These are phyloP conservation scores for Steinernema hermaphroditum DNA, from an alignment of 2,888 invertebrate species.

Conservation along the genomic window DNA sequence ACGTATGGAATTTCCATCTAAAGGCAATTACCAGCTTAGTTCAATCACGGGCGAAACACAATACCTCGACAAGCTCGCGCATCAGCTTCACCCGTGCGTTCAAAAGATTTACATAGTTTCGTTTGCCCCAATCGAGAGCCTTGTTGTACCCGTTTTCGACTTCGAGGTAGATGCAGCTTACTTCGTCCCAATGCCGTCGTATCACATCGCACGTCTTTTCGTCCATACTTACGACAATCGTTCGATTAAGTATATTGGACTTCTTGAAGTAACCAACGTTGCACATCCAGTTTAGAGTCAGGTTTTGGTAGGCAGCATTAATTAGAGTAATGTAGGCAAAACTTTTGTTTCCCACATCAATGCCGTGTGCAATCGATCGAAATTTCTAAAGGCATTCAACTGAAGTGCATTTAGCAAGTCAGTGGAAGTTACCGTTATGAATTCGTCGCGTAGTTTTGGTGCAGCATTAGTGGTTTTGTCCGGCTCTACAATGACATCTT, in stretches of 20 bases:
- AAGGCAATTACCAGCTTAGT: not conserved
- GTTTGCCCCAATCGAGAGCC: slow-evolving; percentile 53
- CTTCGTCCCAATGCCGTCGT: slow-evolving; percentile 47
- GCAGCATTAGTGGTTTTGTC: slow-evolving; percentile 1
- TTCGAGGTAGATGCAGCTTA: slow-evolving; percentile 39
- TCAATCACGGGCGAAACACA: slow-evolving; percentile 13
- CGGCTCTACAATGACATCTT: slow-evolving; percentile 3
- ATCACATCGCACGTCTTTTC: slow-evolving; percentile 43
- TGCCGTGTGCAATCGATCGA: slow-evolving; percentile 30
- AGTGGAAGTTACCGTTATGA: not conserved
- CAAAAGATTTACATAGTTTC: slow-evolving; percentile 55
- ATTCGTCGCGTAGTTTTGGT: not conserved
- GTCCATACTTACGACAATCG: slow-evolving; percentile 51
- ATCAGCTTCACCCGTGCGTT: slow-evolving; percentile 51
- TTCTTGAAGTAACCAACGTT: slow-evolving; percentile 51
- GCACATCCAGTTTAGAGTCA: slow-evolving; percentile 64
- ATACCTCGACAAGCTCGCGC: slow-evolving; percentile 41
- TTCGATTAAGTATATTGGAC: slow-evolving; percentile 43
- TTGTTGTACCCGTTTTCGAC: slow-evolving; percentile 43
- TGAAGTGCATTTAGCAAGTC: not conserved
- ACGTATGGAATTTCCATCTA: slow-evolving; percentile 50
- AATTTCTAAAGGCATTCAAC: slow-evolving; percentile 38
- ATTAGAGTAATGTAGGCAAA: slow-evolving; percentile 47
- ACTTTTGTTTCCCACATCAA: slow-evolving; percentile 33
- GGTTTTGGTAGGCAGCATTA: slow-evolving; percentile 57